Conservation (phyloP, 2,113 vertebrate genomes). For the Gymnocephalus cernua region DNA sequence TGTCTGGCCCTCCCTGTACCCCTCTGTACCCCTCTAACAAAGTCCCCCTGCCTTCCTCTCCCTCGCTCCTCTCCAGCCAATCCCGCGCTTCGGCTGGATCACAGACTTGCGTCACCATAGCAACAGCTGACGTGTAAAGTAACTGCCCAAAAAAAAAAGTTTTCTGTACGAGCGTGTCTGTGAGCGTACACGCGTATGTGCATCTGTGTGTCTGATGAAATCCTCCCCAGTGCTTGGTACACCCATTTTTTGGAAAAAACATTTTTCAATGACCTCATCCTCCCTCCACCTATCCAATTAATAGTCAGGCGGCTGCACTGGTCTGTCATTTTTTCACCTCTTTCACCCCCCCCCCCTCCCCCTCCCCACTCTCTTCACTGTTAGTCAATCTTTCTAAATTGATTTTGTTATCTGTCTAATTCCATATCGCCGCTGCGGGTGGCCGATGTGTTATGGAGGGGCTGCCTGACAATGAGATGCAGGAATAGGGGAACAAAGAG, state of each 20-base stretch:
- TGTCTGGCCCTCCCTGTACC: constrained; percentile 54
- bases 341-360: neutral
- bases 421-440: constrained; percentile 56
- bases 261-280: constrained; percentile 75
- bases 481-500: constrained; percentile 68
- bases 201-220: constrained; percentile 77
- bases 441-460: constrained; percentile 42
- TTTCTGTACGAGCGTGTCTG: constrained; percentile 65
- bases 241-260: constrained; percentile 56
- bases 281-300: constrained; percentile 67
- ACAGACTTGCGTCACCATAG: constrained; percentile 81
- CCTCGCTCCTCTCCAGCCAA: constrained; percentile 72
- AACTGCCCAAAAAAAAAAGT: constrained; percentile 75
- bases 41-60: constrained; percentile 62
- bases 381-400: constrained; percentile 68
- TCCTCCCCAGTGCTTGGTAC: constrained; percentile 60
- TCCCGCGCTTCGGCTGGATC: constrained; percentile 71
- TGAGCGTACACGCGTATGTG: constrained; percentile 42
- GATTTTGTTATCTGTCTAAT: constrained; percentile 70
- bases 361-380: constrained; percentile 9
- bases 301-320: constrained; percentile 42
- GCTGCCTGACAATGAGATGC: constrained; percentile 63
- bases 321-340: constrained; percentile 44
- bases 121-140: constrained; percentile 86
- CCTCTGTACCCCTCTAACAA: constrained; percentile 56